phyloP scores from a whole-genome alignment of 2,797 vertebrate genomes.

The Holocentrus rufus region DNA sequence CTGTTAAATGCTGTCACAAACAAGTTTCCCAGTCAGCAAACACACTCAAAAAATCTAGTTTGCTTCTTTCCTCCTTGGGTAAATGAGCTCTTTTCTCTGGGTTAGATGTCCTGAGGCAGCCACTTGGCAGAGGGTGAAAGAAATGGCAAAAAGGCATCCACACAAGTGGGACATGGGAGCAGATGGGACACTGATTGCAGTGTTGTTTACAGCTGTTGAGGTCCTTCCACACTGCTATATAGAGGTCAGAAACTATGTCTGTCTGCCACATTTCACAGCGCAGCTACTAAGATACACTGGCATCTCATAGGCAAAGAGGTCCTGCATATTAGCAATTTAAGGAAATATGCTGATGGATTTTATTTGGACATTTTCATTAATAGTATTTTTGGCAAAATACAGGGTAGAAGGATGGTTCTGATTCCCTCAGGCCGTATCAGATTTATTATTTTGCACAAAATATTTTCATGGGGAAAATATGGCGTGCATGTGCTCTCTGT shows the following conservation, averaged over 20 bases:
- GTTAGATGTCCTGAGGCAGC: constrained; percentile 86
- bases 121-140: constrained; percentile 86
- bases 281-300: constrained; percentile 52
- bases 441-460: constrained; percentile 37
- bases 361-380: constrained; percentile 4
- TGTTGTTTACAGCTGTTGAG: constrained; percentile 86
- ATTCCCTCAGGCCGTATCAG: constrained; percentile 8
- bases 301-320: constrained; percentile 39
- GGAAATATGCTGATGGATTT: constrained; percentile 18
- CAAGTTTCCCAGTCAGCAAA: constrained; percentile 65
- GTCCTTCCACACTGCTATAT: constrained; percentile 78
- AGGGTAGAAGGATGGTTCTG: neutral
- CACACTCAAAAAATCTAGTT: constrained; percentile 77
- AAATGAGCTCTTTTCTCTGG: constrained; percentile 87
- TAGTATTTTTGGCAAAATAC: neutral
- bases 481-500: constrained; percentile 29
- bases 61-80: constrained; percentile 80
- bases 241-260: constrained; percentile 81
- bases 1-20: constrained; percentile 44
- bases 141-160: constrained; percentile 84
- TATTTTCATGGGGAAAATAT: constrained; percentile 4
- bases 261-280: constrained; percentile 70
- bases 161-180: constrained; percentile 86
- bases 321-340: constrained; percentile 34
- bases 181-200: constrained; percentile 86